Conservation (phyloP, 2,888 invertebrate species). For the Lathronympha strigana region DNA sequence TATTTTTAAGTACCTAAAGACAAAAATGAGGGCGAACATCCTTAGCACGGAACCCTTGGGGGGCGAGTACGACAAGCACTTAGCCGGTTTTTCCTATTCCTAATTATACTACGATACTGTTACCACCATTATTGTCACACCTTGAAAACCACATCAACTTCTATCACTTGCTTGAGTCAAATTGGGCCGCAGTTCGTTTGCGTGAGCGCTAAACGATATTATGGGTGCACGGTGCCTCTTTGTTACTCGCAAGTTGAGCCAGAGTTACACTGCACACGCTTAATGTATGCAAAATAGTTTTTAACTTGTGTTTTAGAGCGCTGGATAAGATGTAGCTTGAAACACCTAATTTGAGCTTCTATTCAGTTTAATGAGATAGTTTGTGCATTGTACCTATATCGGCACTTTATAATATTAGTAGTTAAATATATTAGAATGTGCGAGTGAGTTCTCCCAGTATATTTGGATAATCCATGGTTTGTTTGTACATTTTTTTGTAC, state of each 20-base stretch:
- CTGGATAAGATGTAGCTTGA: constrained; percentile 3
- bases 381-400: too few relatives aligned
- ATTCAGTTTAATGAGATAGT: too few relatives aligned
- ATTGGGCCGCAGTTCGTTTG: constrained; percentile 52
- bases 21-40: too few relatives aligned
- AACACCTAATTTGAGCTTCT: neutral
- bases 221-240: constrained; percentile 55
- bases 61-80: too few relatives aligned
- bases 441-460: too few relatives aligned
- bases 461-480: too few relatives aligned
- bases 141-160: neutral
- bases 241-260: constrained; percentile 61
- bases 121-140: neutral
- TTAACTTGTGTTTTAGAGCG: constrained; percentile 24
- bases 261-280: constrained; percentile 35
- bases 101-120: neutral
- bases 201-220: constrained; percentile 55
- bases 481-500: too few relatives aligned
- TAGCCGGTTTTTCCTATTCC: too few relatives aligned
- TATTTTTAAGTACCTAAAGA: too few relatives aligned
- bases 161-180: neutral
- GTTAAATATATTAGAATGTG: too few relatives aligned
- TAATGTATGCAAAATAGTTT: constrained; percentile 42
- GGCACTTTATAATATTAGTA: too few relatives aligned
- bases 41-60: too few relatives aligned